These are phyloP conservation scores for Pogonomyrmex barbatus DNA, from an alignment of 1,140 invertebrate species.

Conservation along the genomic window DNA sequence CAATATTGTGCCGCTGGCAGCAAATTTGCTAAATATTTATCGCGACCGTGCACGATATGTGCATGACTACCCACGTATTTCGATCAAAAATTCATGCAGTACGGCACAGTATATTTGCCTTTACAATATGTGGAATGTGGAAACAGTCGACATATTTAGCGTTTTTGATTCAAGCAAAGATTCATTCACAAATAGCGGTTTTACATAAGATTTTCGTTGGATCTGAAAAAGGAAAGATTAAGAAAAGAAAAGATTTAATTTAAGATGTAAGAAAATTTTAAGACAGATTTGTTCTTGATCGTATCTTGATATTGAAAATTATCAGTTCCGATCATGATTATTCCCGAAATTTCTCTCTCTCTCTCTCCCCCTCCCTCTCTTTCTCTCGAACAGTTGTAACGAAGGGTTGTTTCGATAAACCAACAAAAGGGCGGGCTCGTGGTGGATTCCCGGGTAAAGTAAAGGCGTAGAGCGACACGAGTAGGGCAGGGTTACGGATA, in stretches of 20 bases:
- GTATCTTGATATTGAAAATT: not conserved
- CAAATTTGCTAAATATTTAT: conserved; percentile 73
- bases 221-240: not conserved
- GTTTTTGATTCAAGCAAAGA: conserved; percentile 29
- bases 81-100: conserved; percentile 65
- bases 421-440: conserved; percentile 42
- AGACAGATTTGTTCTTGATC: not conserved
- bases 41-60: conserved; percentile 43
- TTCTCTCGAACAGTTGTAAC: conserved; percentile 16
- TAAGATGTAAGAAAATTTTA: not conserved
- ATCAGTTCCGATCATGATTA: conserved; percentile 5
- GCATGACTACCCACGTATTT: conserved; percentile 41
- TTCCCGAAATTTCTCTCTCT: conserved; percentile 21
- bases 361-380: too few relatives aligned
- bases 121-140: conserved; percentile 28
- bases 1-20: conserved; percentile 53
- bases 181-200: not conserved
- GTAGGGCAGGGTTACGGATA: conserved; percentile 72
- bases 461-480: conserved; percentile 51
- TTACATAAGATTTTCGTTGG: not conserved
- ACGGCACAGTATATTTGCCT: conserved; percentile 36
- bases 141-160: conserved; percentile 21
- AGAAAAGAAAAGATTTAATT: not conserved
- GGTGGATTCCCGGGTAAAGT: conserved; percentile 11
- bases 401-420: conserved; percentile 64